These are phyloP conservation scores for Allophyes oxyacanthae DNA, from an alignment of 2,888 invertebrate genomes.

Conservation along the genomic window DNA sequence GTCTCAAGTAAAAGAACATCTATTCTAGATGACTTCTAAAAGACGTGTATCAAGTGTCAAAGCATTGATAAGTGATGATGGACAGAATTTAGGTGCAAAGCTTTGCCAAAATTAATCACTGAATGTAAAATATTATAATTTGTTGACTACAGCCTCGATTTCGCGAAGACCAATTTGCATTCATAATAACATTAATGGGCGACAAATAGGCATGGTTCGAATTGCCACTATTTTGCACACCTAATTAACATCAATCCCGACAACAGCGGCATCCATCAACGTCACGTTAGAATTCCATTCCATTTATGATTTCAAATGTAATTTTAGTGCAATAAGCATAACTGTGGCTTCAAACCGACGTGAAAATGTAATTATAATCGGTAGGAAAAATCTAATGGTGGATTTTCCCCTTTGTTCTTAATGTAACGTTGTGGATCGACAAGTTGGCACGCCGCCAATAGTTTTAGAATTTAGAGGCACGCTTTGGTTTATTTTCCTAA, in stretches of 20 bases:
- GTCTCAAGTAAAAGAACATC: too few relatives aligned
- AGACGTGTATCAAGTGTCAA: too few relatives aligned
- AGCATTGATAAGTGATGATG: too few relatives aligned
- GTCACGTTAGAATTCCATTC: neutral
- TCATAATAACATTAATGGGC: neutral
- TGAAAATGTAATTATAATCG: conserved; percentile 62
- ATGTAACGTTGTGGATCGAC: conserved; percentile 44
- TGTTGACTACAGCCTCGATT: neutral
- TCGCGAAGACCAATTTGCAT: conserved; percentile 1
- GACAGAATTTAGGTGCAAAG: too few relatives aligned
- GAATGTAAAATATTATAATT: conserved; percentile 8
- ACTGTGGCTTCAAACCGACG: conserved; percentile 32
- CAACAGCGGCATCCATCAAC: neutral
- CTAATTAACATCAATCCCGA: conserved; percentile 15
- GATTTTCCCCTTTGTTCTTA: conserved; percentile 36
- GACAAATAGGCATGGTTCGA: neutral
- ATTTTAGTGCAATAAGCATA: conserved; percentile 1
- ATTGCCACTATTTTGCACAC: conserved; percentile 13
- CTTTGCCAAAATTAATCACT: conserved; percentile 35
- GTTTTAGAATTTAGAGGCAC: conserved; percentile 26
- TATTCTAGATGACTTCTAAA: too few relatives aligned
- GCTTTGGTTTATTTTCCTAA: conserved; percentile 47
- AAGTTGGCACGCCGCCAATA: conserved; percentile 57
- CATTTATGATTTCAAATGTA: conserved; percentile 2
- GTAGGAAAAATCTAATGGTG: conserved; percentile 50